phyloP scores from a whole-genome alignment of 2,113 vertebrate genomes.

The Columba livia region DNA sequence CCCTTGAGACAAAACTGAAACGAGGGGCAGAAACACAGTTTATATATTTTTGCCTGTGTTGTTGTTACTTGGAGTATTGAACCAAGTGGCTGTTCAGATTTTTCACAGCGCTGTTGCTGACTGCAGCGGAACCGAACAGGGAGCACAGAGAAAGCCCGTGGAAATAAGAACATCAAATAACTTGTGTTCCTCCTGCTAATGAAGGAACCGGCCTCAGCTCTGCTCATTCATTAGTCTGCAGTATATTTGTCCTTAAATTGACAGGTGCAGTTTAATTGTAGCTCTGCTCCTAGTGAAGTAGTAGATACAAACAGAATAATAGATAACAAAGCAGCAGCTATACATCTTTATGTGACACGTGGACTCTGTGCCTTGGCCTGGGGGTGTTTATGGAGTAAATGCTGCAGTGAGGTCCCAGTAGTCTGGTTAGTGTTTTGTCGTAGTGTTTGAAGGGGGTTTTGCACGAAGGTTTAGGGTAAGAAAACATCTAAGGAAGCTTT shows the following conservation, averaged over 20 bases:
- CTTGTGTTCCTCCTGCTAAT: neutral
- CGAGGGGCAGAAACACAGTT: neutral
- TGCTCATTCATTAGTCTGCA: neutral
- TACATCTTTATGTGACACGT: neutral
- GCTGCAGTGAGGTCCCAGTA: neutral
- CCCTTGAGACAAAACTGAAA: neutral
- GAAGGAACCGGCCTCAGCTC: neutral
- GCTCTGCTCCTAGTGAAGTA: neutral
- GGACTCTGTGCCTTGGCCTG: neutral
- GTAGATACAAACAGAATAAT: neutral
- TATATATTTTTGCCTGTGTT: neutral
- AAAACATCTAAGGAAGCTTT: neutral
- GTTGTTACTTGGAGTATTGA: neutral
- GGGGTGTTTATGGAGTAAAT: accelerated
- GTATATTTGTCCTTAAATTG: neutral
- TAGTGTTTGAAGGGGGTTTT: neutral
- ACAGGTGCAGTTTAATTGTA: neutral
- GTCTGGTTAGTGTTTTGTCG: neutral
- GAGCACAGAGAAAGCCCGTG: neutral
- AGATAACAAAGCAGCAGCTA: neutral
- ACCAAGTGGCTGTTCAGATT: neutral
- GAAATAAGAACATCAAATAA: neutral
- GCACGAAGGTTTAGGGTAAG: neutral
- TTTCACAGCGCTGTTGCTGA: neutral
- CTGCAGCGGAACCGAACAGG: neutral